Base-by-base conservation (phyloP, 2,888 invertebrate genomes). In the Polia nebulosa region DNA sequence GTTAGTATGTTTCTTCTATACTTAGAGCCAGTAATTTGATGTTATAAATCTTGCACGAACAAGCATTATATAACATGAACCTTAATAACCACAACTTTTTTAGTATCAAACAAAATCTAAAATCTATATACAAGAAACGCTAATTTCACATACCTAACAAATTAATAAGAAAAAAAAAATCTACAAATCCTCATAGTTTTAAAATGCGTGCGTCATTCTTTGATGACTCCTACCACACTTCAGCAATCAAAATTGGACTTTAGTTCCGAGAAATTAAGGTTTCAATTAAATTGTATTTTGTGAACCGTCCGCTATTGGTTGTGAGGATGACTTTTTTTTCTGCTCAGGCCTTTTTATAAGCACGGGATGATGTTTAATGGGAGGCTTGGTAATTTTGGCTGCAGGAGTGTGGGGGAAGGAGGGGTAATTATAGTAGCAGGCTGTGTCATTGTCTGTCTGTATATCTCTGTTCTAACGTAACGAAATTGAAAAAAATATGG, bases 391-490 rank as follows among this genome's bases (percentile, higher is more conserved):
- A 95, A 95, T 95, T 95, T 94, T 84, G 92, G 88, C 76, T 72
- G 71, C 81, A 75, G 85, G 83, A 85, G 87, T 85, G 83, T 69
- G 73, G 59, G 57, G 76, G 75, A 53, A 66, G 74, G 83, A 71
- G 88, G 88, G 92, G 94, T 95, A 95, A 95, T 95, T 94, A 94
- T 89, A 92, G 93, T 82, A 90, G 89, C 89, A 90, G 88, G 82
- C 90, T 92, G 93, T 95, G 95, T 95, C 95, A 95, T 95, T 95
- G 95, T 90, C 92, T 92, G 92, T 88, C 88, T 88, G 87, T 89
- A 87, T 86, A 88, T 90, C 89, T 85, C 80, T 80, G 83, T 89
- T 88, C 92, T 92, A 93, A 92, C 84, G 83, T 82, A 85, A 86
- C 83, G 80, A 89, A 90, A 91, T 91, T 90, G 87, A 89, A 89